A percentile compares a stretch with the other conserved stretches of the same genome.
phyloP scores from a whole-genome alignment of 2,113 vertebrate genomes.

The Gavia stellata region DNA sequence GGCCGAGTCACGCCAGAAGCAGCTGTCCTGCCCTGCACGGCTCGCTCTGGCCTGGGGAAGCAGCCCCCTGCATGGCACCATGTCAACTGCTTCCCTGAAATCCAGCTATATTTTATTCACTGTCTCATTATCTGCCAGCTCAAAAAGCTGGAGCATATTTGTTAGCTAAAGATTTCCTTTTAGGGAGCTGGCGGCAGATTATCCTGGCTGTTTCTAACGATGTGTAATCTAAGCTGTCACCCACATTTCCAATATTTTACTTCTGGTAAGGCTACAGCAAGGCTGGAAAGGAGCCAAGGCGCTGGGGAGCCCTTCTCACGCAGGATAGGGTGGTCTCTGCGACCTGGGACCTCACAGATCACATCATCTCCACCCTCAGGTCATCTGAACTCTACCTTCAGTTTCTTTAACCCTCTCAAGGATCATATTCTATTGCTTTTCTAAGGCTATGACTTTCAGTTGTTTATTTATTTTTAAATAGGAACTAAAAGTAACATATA shows the following conservation, averaged over 20 bases:
- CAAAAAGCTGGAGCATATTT: background rate
- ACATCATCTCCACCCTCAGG: background rate
- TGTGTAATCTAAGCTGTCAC: slow-evolving; percentile 44
- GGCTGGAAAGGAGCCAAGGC: background rate
- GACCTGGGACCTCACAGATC: background rate
- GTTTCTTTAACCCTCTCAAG: background rate
- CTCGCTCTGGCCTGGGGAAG: background rate
- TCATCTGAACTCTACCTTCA: background rate
- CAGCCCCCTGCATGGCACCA: background rate
- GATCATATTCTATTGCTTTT: background rate
- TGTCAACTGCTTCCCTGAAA: background rate
- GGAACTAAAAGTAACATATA: background rate
- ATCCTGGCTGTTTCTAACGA: background rate
- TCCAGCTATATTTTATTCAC: background rate
- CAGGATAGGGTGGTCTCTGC: background rate
- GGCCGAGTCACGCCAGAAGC: background rate
- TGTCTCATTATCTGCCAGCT: slow-evolving; percentile 17
- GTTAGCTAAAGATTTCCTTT: slow-evolving; percentile 42
- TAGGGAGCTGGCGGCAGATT: background rate
- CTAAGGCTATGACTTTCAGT: accelerated
- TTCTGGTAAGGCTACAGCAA: background rate
- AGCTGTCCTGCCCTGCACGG: background rate
- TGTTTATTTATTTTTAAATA: background rate
- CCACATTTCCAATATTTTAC: background rate
- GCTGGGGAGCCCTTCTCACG: accelerated